These are phyloP conservation scores for Bedellia somnulentella DNA, from an alignment of 2,888 invertebrate species.

Conservation along the genomic window DNA sequence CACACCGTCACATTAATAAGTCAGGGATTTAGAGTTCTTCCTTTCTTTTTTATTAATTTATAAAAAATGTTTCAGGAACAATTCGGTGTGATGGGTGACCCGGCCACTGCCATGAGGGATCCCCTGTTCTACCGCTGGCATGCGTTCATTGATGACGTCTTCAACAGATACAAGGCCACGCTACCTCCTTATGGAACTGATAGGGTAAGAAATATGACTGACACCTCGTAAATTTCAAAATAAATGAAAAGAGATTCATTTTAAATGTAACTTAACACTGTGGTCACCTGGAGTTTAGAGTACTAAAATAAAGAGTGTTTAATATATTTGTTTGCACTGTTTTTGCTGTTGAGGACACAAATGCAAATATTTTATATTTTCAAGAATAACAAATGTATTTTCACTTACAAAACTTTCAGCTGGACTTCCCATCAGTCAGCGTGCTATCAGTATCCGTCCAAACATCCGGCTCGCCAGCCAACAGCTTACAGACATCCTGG, in stretches of 20 bases:
- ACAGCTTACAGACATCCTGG: constrained; percentile 74
- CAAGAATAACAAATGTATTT: too few species aligned
- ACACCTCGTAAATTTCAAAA: too few species aligned
- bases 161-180: constrained; percentile 72
- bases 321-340: too few species aligned
- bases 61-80: too few species aligned
- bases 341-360: too few species aligned
- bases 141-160: constrained; percentile 75
- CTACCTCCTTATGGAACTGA: constrained; percentile 65
- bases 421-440: constrained; percentile 63
- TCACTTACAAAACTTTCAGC: constrained; percentile 25
- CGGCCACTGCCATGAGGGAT: constrained; percentile 84
- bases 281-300: too few species aligned
- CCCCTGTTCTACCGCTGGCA: constrained; percentile 88
- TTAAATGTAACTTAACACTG: too few species aligned
- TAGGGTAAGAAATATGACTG: constrained; percentile 48
- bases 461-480: constrained; percentile 50
- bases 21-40: too few species aligned
- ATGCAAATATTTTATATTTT: background rate
- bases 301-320: too few species aligned
- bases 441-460: constrained; percentile 60
- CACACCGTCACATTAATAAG: too few species aligned
- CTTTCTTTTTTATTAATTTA: too few species aligned
- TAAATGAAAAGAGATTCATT: too few species aligned
- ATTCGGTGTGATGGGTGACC: constrained; percentile 81